These are phyloP conservation scores for Nixonia krombeini DNA, from an alignment of 1,140 invertebrate genomes.

Conservation along the genomic window DNA sequence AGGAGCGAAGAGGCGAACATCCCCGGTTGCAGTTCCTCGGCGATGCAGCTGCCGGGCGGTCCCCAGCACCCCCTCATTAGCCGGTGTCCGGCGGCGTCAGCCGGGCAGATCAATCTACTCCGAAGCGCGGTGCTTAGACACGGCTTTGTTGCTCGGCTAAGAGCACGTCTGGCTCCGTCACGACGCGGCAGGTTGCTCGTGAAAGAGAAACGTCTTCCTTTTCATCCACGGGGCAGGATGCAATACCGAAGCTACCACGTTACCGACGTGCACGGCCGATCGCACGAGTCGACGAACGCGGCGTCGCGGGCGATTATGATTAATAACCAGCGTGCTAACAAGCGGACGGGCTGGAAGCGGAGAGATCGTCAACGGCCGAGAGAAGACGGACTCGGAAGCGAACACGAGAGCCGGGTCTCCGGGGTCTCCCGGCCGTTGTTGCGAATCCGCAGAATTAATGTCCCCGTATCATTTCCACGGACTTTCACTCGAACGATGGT, in stretches of 20 bases:
- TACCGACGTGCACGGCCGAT: neutral
- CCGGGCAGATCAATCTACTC: slow-evolving; percentile 16
- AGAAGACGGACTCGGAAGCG: slow-evolving; percentile 22
- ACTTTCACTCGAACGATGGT: slow-evolving; percentile 53
- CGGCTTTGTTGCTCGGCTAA: slow-evolving; percentile 20
- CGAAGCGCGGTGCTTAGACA: slow-evolving; percentile 14
- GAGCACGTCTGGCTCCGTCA: slow-evolving; percentile 20
- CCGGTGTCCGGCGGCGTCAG: too few species aligned
- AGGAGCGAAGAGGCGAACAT: too few species aligned
- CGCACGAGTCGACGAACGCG: neutral
- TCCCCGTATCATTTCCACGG: slow-evolving; percentile 35
- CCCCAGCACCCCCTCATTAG: too few species aligned
- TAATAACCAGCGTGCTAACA: slow-evolving; percentile 39
- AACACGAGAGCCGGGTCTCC: slow-evolving; percentile 14
- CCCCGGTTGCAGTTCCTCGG: too few species aligned
- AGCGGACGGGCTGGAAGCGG: slow-evolving; percentile 18
- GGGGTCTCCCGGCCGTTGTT: slow-evolving; percentile 19
- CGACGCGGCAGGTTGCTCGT: slow-evolving; percentile 22
- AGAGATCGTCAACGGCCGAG: slow-evolving; percentile 13
- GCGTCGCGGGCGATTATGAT: slow-evolving; percentile 25
- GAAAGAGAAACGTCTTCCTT: slow-evolving; percentile 39
- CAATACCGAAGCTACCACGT: too few species aligned
- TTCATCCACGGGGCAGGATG: too few species aligned
- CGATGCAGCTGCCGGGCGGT: too few species aligned
- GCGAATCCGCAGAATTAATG: slow-evolving; percentile 52